Evolutionary conservation across 2,797 vertebrate species (phyloP).

Genomic region (Sebastes melanostomus): DNA sequence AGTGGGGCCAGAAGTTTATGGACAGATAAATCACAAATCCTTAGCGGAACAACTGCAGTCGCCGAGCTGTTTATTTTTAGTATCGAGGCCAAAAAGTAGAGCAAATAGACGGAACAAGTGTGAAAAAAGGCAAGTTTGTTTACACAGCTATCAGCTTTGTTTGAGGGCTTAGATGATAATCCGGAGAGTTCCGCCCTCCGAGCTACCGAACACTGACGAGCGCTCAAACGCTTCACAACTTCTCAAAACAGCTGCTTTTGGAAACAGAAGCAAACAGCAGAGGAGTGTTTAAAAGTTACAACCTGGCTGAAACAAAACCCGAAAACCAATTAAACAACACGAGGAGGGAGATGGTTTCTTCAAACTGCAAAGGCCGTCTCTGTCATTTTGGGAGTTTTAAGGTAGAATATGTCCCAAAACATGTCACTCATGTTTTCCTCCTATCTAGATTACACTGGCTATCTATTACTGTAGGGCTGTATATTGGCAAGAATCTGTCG

Average conservation of each 20-base stretch:
- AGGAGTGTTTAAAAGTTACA: conserved; percentile 38
- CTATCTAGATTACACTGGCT: background rate
- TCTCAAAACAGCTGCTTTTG: conserved; percentile 47
- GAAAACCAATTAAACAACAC: conserved; percentile 14
- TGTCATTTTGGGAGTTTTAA: background rate
- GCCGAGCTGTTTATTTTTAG: conserved; percentile 76
- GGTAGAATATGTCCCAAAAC: background rate
- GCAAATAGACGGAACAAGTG: conserved; percentile 73
- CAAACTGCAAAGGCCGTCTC: background rate
- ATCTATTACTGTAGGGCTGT: background rate
- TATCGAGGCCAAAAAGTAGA: conserved; percentile 69
- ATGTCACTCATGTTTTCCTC: background rate
- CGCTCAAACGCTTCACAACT: conserved; percentile 26
- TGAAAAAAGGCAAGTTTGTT: conserved; percentile 74
- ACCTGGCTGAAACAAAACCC: conserved; percentile 7
- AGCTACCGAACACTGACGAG: conserved; percentile 62
- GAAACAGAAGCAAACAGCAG: conserved; percentile 37
- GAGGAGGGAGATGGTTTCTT: conserved; percentile 2
- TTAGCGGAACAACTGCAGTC: conserved; percentile 52
- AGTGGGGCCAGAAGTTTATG: conserved; percentile 74
- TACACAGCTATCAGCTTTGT: conserved; percentile 76
- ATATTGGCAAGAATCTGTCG: no score
- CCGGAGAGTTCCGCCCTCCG: conserved; percentile 64
- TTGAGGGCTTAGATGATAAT: conserved; percentile 76
- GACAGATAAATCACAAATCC: conserved; percentile 74